A percentile compares a stretch with the other conserved stretches of the same genome.
phyloP scores from a whole-genome alignment of 1,140 invertebrate genomes.

The Antheraea mylitta region DNA sequence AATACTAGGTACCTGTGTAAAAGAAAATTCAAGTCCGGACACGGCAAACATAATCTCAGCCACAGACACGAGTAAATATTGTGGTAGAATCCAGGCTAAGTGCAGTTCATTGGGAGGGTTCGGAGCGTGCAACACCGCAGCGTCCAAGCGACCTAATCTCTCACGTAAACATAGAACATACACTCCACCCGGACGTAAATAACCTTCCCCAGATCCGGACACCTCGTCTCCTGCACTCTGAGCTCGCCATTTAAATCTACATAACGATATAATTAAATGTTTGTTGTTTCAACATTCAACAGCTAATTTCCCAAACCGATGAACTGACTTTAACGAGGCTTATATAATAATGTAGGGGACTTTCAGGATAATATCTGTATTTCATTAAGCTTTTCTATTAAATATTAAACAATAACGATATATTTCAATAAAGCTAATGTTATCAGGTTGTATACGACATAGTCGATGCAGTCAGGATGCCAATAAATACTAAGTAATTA shows the following conservation, averaged over 20 bases:
- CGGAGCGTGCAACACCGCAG: slow-evolving; percentile 68
- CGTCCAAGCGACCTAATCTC: slow-evolving; percentile 52
- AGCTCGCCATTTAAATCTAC: slow-evolving; percentile 56
- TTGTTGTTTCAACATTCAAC: not conserved
- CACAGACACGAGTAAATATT: slow-evolving; percentile 92
- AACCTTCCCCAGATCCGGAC: slow-evolving; percentile 49
- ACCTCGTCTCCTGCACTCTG: slow-evolving; percentile 44
- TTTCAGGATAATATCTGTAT: no score
- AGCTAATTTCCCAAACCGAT: no score
- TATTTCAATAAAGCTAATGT: no score
- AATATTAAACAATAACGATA: no score
- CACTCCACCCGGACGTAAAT: slow-evolving; percentile 53
- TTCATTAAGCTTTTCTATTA: no score
- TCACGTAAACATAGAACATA: slow-evolving; percentile 61
- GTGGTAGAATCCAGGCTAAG: slow-evolving; percentile 92
- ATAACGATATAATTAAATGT: not conserved
- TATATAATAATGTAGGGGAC: no score
- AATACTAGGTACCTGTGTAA: slow-evolving; percentile 82
- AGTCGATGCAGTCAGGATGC: no score
- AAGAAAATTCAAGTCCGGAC: slow-evolving; percentile 95
- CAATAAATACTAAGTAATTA: no score
- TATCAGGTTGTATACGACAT: no score
- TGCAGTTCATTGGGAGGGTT: slow-evolving; percentile 86
- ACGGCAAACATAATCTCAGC: slow-evolving; percentile 93
- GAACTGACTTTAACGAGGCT: no score